Evolutionary conservation across 1,140 invertebrate genomes (phyloP).

Genomic region (Pseudomyrmex flavicornis): DNA sequence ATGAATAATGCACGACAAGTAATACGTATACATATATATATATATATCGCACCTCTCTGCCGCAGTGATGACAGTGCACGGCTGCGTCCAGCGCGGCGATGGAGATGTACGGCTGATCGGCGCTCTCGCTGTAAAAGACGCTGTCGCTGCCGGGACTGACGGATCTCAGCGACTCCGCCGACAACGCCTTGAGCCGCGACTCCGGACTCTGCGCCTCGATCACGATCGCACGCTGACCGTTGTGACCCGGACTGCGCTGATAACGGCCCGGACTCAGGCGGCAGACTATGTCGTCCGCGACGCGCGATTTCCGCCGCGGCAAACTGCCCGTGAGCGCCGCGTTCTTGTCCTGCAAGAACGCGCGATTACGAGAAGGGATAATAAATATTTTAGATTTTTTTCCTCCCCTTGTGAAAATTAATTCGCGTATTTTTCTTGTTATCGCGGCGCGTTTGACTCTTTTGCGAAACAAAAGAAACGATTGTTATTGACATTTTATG

Average conservation of each 20-base stretch:
- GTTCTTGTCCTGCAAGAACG: slow-evolving; percentile 81
- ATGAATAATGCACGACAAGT: slow-evolving; percentile 31
- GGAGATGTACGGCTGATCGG: slow-evolving; percentile 82
- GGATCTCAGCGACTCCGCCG: slow-evolving; percentile 92
- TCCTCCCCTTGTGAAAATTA: too few species aligned
- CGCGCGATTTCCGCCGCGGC: slow-evolving; percentile 88
- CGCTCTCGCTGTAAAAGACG: slow-evolving; percentile 94
- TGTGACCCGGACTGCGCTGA: slow-evolving; percentile 80
- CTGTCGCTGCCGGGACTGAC: slow-evolving; percentile 95
- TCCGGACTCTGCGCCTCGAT: slow-evolving; percentile 84
- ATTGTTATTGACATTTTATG: too few species aligned
- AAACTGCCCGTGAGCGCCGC: slow-evolving; percentile 88
- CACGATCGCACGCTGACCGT: slow-evolving; percentile 77
- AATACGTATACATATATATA: not conserved
- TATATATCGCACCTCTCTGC: slow-evolving; percentile 87
- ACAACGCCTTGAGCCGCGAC: slow-evolving; percentile 90
- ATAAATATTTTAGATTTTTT: too few species aligned
- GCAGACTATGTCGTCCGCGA: slow-evolving; percentile 84
- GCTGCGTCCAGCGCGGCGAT: slow-evolving; percentile 74
- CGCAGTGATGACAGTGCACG: slow-evolving; percentile 91
- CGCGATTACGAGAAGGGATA: not conserved
- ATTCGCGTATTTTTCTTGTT: too few species aligned
- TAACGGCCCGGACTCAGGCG: slow-evolving; percentile 81
- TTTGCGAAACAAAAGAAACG: too few species aligned
- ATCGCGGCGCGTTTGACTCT: too few species aligned